These are phyloP conservation scores for Oceanodroma leucorhoa DNA, from an alignment of 2,797 vertebrate species.

Conservation along the genomic window DNA sequence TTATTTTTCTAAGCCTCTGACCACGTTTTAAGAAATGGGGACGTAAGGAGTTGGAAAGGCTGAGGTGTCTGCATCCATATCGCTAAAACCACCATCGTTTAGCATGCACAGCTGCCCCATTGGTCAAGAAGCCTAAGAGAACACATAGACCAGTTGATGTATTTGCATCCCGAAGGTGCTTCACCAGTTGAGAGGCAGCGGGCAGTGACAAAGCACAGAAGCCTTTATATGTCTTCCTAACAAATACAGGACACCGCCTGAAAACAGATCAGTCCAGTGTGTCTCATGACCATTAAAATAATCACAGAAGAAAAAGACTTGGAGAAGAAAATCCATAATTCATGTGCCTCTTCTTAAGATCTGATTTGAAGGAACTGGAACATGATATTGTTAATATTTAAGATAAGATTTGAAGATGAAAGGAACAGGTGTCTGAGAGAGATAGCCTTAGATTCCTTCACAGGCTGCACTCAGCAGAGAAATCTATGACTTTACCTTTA, in stretches of 20 bases:
- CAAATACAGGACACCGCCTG: neutral
- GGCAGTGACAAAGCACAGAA: neutral
- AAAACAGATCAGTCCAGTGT: neutral
- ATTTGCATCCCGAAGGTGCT: neutral
- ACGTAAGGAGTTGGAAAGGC: neutral
- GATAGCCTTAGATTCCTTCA: neutral
- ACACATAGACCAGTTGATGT: neutral
- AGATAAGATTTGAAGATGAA: neutral
- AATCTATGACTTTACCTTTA: neutral
- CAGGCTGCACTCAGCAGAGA: neutral
- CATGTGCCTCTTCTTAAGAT: neutral
- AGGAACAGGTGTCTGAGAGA: neutral
- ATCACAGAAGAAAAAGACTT: neutral
- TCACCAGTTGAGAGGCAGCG: neutral
- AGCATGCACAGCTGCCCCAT: neutral
- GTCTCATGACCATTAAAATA: neutral
- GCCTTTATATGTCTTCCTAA: neutral
- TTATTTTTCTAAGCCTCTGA: neutral
- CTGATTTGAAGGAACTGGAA: neutral
- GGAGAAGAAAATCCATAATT: neutral
- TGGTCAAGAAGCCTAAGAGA: neutral
- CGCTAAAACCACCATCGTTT: neutral
- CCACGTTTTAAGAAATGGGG: neutral
- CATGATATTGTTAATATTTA: neutral
- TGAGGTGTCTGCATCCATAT: neutral